These are phyloP conservation scores for Cydia splendana DNA, from an alignment of 1,140 invertebrate genomes.

Conservation along the genomic window DNA sequence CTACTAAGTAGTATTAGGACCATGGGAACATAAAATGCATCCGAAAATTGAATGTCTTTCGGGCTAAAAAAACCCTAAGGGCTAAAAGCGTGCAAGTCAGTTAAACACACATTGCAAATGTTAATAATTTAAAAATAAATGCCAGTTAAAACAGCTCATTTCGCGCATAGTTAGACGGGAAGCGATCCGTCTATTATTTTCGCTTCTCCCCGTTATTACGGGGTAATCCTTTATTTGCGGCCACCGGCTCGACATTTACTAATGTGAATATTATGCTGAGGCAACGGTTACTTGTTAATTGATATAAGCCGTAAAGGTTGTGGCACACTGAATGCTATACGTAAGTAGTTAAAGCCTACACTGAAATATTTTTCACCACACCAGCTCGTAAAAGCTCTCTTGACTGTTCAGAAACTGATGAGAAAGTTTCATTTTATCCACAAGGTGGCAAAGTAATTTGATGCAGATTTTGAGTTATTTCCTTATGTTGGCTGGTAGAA, in stretches of 20 bases:
- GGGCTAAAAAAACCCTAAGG: too few species aligned
- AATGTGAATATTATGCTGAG: conserved; percentile 24
- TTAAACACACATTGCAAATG: not conserved
- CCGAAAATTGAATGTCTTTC: too few species aligned
- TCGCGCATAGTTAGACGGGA: not conserved
- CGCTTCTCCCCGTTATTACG: conserved; percentile 19
- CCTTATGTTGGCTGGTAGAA: too few species aligned
- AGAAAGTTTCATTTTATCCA: too few species aligned
- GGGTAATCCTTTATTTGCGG: conserved; percentile 25
- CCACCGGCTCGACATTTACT: conserved; percentile 25
- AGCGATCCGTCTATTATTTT: conserved; percentile 21
- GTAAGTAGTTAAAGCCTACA: not conserved
- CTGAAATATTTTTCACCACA: too few species aligned
- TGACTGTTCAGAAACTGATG: too few species aligned
- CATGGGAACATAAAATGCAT: too few species aligned
- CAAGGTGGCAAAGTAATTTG: too few species aligned
- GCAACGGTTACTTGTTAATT: conserved; percentile 18
- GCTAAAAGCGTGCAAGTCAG: not conserved
- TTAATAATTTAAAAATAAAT: not conserved
- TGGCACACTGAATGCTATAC: not conserved
- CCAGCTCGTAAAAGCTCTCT: too few species aligned
- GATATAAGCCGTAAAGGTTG: conserved; percentile 18
- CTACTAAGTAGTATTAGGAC: too few species aligned
- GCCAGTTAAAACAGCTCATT: not conserved
- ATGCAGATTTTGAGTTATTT: too few species aligned